Base-by-base conservation (phyloP, 2,888 invertebrate genomes). In the Amblyjoppa proteus region DNA sequence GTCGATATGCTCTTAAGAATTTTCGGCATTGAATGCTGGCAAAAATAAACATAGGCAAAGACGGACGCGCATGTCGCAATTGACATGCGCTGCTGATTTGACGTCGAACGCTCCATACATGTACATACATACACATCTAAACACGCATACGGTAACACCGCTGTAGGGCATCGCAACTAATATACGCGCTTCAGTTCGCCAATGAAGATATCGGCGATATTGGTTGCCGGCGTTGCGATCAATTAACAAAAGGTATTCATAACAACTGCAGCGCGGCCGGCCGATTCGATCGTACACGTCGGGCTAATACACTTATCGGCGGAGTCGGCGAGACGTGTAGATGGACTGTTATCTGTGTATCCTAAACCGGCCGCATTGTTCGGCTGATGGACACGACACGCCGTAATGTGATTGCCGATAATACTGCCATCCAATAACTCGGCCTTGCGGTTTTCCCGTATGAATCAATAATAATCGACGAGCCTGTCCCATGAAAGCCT, bases 381-480 rank as follows among this genome's bases (percentile, higher is more conserved):
- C 58, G 58, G 13, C 2, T 9, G 25, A 58, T 28, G 28, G 25
- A 58, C 13, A 58, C 58, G 58, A 58, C 58, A 56, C 58, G 58
- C 31, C 25, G 61, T 79, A 74, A 81, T 74, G 28, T 28, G 73
- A 81, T 81, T 74, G 74, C 61, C 80, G 45, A 74, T 74, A 68
- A 81, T 68, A 74, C 41, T n/a, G 68, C 16, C 61, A 74, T 53
- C 74, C 53, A 68, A 81, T 81, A 81, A 81, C 20, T 68, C 73
- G 53, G 68, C 11, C 45, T 58, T 56, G 53, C 53, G 45, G 66
- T 53, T 56, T 49, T 68, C 28, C 31, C 73, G 31, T 74, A 20
- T 58, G 73, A 81, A 81, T 81, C 66, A 68, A 81, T 81, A 81
- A 74, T 68, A 74, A 68, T 68, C 56, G 68, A 13, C 68, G 25